Conservation (phyloP, 92 coral and sea anemone species). For the Palythoa grandis region DNA sequence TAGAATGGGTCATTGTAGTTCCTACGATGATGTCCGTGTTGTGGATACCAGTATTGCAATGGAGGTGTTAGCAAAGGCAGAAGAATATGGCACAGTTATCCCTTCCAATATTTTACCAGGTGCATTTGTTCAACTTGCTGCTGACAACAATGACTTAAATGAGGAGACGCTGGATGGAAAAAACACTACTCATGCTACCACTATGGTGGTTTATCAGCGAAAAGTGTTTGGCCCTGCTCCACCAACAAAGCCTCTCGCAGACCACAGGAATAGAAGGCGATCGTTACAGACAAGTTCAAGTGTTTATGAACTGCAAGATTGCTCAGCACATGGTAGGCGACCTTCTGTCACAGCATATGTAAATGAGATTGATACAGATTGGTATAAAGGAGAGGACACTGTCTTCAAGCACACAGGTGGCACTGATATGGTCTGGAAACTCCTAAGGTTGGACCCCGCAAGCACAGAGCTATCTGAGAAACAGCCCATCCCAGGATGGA, state of each 20-base stretch:
- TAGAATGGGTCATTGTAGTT: slow-evolving; percentile 57
- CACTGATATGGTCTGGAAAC: slow-evolving; percentile 36
- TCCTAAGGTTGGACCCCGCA: slow-evolving; percentile 45
- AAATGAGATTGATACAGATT: not conserved
- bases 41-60: slow-evolving; percentile 52
- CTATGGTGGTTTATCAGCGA: too few species aligned
- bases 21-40: slow-evolving; percentile 50
- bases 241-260: slow-evolving; percentile 23
- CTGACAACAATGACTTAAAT: too few species aligned
- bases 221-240: slow-evolving; percentile 50
- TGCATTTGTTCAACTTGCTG: slow-evolving; percentile 34
- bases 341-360: not conserved
- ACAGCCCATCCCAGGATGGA: too few species aligned
- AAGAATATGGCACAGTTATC: slow-evolving; percentile 37
- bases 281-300: slow-evolving; percentile 9
- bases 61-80: slow-evolving; percentile 46
- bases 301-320: not conserved
- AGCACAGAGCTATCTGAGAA: too few species aligned
- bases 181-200: too few species aligned
- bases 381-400: not conserved
- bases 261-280: slow-evolving; percentile 24
- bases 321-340: not conserved
- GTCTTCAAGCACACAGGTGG: too few species aligned
- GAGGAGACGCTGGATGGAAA: too few species aligned
- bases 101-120: slow-evolving; percentile 52